Evolutionary conservation across 2,888 invertebrate species (phyloP), one percentile per base, ranked within the genome.

Genomic region (Stenodema calcarata): DNA sequence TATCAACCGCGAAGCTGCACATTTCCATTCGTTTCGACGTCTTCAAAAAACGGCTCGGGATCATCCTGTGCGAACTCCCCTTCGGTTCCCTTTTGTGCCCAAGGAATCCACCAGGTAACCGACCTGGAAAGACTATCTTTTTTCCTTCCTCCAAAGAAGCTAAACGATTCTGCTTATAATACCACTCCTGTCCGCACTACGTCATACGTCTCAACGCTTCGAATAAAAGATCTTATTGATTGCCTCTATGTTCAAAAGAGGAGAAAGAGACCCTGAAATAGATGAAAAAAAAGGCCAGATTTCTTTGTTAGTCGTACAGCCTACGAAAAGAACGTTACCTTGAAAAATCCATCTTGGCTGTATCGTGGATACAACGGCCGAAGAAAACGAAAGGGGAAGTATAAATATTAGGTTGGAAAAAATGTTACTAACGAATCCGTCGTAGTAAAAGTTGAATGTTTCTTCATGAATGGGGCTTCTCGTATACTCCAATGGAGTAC

Each of bases 161-260:
- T 30, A 62, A 82, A 82, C 62, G 80, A 80, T 80, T 80, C 50
- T 73, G 35, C 18, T 73, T 41, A 41, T 35, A 41, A 73, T 50
- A 80, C 69, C 82, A 69, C 18, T 82, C 82, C 82, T 82, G 82
- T 82, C 82, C 82, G 82, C 82, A 82, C 82, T 62, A 69, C 82
- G 82, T 82, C 82, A 82, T 82, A 82, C 47, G 82, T 69, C 82
- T 82, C 82, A 82, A 82, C 82, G 82, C 82, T 35, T 30, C 82
- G 82, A 41, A 82, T 82, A 82, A 82, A 82, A 50, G 80, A 35
- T 54, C 28, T 82, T 82, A 82, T 82, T 82, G 82, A 82, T 82
- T 82, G 82, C 82, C 18, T 82, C 35, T 81, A 62, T 23, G 62
- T 62, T 23, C 47, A 3, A 23, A 79, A 62, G 41, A 35, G 30